Evolutionary conservation across 2,113 vertebrate species (phyloP), one percentile per base, ranked within the genome.

Genomic region (Conger conger): DNA sequence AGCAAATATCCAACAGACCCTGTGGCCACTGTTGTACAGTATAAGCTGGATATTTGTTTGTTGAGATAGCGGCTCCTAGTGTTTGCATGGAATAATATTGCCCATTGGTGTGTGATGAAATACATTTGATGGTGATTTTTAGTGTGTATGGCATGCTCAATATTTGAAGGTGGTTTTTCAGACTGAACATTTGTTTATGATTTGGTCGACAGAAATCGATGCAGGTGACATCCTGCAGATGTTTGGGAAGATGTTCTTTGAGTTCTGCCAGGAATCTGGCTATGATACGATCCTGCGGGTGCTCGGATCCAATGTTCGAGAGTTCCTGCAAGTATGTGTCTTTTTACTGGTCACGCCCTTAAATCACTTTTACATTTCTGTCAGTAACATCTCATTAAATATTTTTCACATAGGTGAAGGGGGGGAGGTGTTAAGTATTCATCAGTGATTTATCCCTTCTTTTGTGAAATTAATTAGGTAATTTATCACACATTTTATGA

Each of bases 181-280:
- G 17, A 38, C 27, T 81, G 35, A 35, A 37, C 76, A 38, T 81
- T 4, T 85, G 16, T 50, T 83, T 81, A 63, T 60, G 33, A 86
- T 86, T 92, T 88, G 84, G 90, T 89, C 91, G 92, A 84, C 91
- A 99, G 98, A 98, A 94, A 95, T 99, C 37, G 95, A 99, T 88
- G 98, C 98, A 0, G 98, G 98, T 33, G 97, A 97, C 90, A 99
- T 99, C 91, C 95, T 99, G 89, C 98, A 99, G 30, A 96, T 99
- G 97, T 99, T 99, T 91, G 98, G 98, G 77, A 99, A 99, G 94
- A 99, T 99, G 98, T 99, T 99, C 94, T 99, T 99, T 88, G 98
- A 99, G 85, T 99, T 99, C 94, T 99, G 98, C 91, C 98, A 99
- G 92, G 98, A 99, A 91, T 99, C 98, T 40, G 98, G 98, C 88